These are phyloP conservation scores for Malurus splendens DNA, from an alignment of 2,797 vertebrate genomes.

Conservation along the genomic window DNA sequence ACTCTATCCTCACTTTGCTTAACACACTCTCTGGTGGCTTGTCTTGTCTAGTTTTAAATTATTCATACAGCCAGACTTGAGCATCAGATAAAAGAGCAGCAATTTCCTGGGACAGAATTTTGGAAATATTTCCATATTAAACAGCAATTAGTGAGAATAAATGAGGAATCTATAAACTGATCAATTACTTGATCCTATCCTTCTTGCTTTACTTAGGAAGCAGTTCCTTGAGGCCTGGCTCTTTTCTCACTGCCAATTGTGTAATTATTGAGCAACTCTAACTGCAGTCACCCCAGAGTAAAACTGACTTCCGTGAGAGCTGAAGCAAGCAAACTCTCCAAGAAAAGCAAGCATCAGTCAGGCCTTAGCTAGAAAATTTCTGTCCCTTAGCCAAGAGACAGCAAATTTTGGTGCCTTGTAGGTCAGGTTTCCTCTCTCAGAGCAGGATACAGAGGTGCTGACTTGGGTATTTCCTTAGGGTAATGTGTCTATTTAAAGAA, in stretches of 20 bases:
- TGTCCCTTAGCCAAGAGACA: background rate
- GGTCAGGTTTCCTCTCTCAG: constrained; percentile 39
- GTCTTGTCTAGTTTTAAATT: constrained; percentile 1
- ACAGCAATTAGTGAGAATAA: background rate
- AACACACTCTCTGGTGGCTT: background rate
- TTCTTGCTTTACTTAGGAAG: constrained; percentile 8
- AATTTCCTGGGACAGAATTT: constrained; percentile 13
- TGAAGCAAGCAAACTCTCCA: background rate
- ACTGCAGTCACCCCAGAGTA: background rate
- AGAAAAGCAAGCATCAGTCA: constrained; percentile 1
- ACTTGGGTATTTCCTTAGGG: constrained; percentile 45
- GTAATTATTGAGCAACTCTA: background rate
- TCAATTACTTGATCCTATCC: background rate
- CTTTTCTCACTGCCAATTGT: background rate
- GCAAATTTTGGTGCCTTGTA: constrained; percentile 6
- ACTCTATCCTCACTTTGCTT: background rate
- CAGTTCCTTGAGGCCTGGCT: background rate
- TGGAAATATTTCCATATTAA: constrained; percentile 11
- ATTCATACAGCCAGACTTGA: background rate
- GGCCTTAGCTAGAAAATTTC: background rate
- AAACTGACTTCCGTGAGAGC: background rate
- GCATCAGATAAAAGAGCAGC: background rate
- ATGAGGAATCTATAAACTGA: background rate
- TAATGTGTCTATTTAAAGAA: constrained; percentile 43
- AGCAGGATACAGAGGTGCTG: constrained; percentile 62